Percentiles rank a stretch among this genome's conserved stretches.
Evolutionary conservation across 2,888 invertebrate genomes (phyloP).

Genomic region (Mechanitis messenoides): DNA sequence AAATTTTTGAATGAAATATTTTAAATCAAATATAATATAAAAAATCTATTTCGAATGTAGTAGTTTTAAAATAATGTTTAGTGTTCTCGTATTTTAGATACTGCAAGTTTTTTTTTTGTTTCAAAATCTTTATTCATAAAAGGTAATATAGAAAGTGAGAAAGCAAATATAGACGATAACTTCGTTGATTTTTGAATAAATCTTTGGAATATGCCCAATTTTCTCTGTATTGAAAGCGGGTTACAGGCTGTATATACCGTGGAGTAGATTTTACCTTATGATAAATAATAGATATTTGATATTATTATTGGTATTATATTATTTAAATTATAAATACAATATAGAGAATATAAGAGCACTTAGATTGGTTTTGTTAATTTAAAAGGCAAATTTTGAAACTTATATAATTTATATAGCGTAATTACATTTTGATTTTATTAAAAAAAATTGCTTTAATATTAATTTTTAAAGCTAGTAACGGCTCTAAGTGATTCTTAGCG

Average conservation of each 20-base stretch:
- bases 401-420: no score
- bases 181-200: conserved; percentile 55
- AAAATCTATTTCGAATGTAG: no score
- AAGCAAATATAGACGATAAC: conserved; percentile 25
- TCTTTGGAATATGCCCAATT: conserved; percentile 39
- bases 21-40: no score
- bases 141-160: conserved; percentile 48
- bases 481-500: conserved; percentile 5
- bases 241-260: neutral
- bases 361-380: no score
- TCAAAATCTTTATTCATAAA: conserved; percentile 56
- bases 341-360: no score
- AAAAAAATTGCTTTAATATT: neutral
- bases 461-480: neutral
- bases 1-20: no score
- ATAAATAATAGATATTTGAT: neutral
- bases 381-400: no score
- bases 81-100: no score
- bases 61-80: no score
- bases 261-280: neutral
- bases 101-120: conserved; percentile 39
- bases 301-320: no score
- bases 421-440: no score
- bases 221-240: conserved; percentile 27
- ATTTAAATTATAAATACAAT: no score